Evolutionary conservation across 2,113 vertebrate genomes (phyloP).

Genomic region (Scortum barcoo): DNA sequence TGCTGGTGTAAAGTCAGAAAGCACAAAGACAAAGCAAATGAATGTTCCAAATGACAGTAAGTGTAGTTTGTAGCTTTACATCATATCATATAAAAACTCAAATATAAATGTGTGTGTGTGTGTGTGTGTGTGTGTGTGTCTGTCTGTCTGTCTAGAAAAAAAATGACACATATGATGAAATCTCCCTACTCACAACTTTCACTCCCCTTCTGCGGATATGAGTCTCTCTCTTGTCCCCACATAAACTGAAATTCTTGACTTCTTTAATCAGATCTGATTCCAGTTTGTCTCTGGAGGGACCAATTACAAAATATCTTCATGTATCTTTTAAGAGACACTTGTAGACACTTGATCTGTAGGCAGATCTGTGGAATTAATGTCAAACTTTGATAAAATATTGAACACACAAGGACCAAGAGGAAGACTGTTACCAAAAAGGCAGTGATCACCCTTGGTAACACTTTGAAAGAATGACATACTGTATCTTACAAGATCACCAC

Average conservation of each 20-base stretch:
- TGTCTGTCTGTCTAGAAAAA: too few species aligned
- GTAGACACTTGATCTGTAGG: constrained; percentile 12
- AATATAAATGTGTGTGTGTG: too few species aligned
- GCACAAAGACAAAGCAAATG: constrained; percentile 1
- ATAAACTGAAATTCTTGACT: constrained; percentile 23
- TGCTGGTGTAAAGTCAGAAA: constrained; percentile 28
- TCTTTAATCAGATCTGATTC: constrained; percentile 27
- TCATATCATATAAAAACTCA: background rate
- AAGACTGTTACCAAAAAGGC: constrained; percentile 20
- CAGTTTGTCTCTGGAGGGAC: constrained; percentile 29
- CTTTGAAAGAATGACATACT: constrained; percentile 31
- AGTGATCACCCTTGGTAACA: constrained; percentile 38
- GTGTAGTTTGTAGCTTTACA: background rate
- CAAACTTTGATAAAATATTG: constrained; percentile 20
- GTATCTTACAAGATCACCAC: constrained; percentile 28
- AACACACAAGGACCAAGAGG: constrained; percentile 9
- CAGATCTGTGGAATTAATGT: constrained; percentile 13
- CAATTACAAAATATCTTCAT: constrained; percentile 21
- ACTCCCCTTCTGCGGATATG: background rate
- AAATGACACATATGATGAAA: background rate
- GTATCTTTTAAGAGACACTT: constrained; percentile 20
- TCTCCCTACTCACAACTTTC: background rate
- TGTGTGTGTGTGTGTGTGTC: too few species aligned
- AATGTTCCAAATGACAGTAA: background rate
- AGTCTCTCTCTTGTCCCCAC: background rate